These are phyloP conservation scores for Glaucidium brasilianum DNA, from an alignment of 2,113 vertebrate genomes.

Conservation along the genomic window DNA sequence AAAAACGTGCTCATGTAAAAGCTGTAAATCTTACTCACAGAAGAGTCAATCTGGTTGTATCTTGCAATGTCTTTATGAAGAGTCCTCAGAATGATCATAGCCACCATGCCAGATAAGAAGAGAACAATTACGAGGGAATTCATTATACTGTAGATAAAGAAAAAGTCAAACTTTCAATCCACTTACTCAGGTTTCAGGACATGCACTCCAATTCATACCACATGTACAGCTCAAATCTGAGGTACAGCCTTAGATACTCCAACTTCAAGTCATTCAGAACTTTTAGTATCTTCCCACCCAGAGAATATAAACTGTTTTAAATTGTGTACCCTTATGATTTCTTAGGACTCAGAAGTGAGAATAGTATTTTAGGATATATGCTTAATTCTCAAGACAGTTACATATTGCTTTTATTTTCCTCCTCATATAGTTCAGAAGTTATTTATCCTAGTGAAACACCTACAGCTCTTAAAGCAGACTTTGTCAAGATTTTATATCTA, in stretches of 20 bases:
- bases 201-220: not conserved
- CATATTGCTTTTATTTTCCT: not conserved
- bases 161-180: not conserved
- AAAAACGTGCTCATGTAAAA: not conserved
- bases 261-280: not conserved
- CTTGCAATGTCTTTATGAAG: constrained; percentile 89
- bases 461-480: not conserved
- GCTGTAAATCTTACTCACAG: constrained; percentile 62
- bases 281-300: not conserved
- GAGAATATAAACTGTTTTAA: not conserved
- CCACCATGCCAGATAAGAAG: constrained; percentile 90
- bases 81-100: constrained; percentile 88
- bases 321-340: not conserved
- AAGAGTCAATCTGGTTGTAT: constrained; percentile 87
- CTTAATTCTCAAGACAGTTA: not conserved
- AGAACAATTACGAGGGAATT: constrained; percentile 91
- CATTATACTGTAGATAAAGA: constrained; percentile 81
- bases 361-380: not conserved
- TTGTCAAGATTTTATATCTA: not conserved
- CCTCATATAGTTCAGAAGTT: not conserved
- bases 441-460: not conserved
- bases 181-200: not conserved
- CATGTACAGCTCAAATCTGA: not conserved
- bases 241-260: not conserved
- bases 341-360: not conserved